Evolutionary conservation across 53 echinoderm and acorn worm species (phyloP), one percentile per base, ranked within the genome.

Genomic region (Paracentrotus lividus): DNA sequence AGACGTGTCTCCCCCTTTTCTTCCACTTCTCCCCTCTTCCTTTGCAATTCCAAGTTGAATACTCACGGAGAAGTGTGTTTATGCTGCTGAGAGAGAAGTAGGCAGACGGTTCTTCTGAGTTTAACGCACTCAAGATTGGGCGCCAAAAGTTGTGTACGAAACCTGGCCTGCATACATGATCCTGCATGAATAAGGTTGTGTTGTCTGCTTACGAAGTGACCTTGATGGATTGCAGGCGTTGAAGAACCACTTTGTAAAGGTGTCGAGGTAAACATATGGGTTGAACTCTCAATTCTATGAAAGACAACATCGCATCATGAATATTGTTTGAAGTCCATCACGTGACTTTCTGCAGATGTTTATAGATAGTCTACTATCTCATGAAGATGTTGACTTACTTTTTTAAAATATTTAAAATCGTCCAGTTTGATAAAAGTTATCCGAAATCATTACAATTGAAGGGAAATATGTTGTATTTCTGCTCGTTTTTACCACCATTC

Each of bases 1-100:
- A 14, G 45, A 51, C 49, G 85, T 29, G 52, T 51, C 26, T 85
- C 31, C 31, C 47, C 47, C 23, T 44, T 43, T 26, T 85, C 58
- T 33, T 40, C 33, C 88, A 26, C 49, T n/a, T 58, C 42, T 88
- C 27, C 33, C 47, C 44, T 43, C 26, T 6, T 38, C 20, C 66
- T 43, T 44, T 40, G 60, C 40, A 89, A 42, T 24, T 43, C 65
- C 43, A 40, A 65, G 42, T 64, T 43, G 9, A 45, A 40, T 88
- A 40, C 52, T 56, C 59, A 38, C 42, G n/a, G 40, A 64, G 42
- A 88, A 89, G 89, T 61, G 64, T 89, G 89, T 89, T 89, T 89
- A 14, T 89, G 27, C 89, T 61, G 61, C 64, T 38, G 7, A 12
- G 61, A 26, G 8, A 89, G 89, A 89, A 89, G 89, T 58, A 27